Evolutionary conservation across 2,888 invertebrate species (phyloP).

Genomic region (Amphipoea oculea): DNA sequence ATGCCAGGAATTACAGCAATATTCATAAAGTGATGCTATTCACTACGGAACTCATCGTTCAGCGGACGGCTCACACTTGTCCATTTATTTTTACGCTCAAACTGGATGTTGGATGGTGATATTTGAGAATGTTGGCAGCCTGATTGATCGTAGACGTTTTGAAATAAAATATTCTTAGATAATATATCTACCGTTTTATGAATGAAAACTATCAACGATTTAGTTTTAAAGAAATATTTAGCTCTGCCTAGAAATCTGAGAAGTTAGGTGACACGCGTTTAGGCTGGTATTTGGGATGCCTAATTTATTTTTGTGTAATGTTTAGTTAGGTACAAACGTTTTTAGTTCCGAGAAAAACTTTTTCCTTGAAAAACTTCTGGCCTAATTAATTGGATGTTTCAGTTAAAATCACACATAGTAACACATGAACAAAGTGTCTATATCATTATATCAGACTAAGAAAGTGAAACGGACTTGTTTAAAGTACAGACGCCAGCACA

Average conservation of each 20-base stretch:
- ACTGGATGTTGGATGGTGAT: constrained; percentile 55
- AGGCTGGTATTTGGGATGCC: background rate
- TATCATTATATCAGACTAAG: too few relatives aligned
- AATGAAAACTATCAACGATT: constrained; percentile 58
- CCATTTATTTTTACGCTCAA: constrained; percentile 59
- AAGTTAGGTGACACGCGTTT: constrained; percentile 14
- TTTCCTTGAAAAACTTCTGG: background rate
- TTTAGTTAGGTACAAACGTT: background rate
- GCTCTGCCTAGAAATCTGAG: constrained; percentile 30
- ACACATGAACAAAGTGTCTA: too few relatives aligned
- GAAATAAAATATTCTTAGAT: constrained; percentile 60
- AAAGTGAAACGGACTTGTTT: too few relatives aligned
- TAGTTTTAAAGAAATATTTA: constrained; percentile 16
- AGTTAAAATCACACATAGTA: background rate
- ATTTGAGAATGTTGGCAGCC: constrained; percentile 62
- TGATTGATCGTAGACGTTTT: constrained; percentile 62
- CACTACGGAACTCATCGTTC: constrained; percentile 33
- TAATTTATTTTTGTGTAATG: constrained; percentile 5
- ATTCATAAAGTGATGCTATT: background rate
- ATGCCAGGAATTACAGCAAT: background rate
- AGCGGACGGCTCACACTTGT: constrained; percentile 22
- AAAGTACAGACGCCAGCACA: too few relatives aligned
- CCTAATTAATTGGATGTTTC: background rate
- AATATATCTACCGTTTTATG: constrained; percentile 53
- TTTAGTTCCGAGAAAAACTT: background rate